phyloP scores from a whole-genome alignment of 2,797 vertebrate genomes.

The Austrolebias charrua region DNA sequence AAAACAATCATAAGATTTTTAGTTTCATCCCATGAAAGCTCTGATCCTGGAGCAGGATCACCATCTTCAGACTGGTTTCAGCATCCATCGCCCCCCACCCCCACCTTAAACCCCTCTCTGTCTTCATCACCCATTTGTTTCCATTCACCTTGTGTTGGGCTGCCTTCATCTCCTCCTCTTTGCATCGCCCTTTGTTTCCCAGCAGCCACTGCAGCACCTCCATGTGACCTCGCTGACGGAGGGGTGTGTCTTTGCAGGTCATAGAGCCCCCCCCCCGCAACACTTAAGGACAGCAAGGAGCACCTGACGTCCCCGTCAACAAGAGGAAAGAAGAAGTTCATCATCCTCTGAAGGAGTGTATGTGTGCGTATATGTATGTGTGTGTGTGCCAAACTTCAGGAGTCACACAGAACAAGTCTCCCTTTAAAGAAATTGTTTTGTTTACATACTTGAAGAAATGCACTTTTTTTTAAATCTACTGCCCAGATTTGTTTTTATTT shows the following conservation, averaged over 20 bases:
- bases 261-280: slow-evolving; percentile 59
- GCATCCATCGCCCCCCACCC: slow-evolving; percentile 29
- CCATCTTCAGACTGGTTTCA: slow-evolving; percentile 55
- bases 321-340: slow-evolving; percentile 31
- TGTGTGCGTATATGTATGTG: slow-evolving; percentile 14
- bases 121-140: slow-evolving; percentile 15
- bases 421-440: slow-evolving; percentile 73
- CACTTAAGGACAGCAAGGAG: slow-evolving; percentile 38
- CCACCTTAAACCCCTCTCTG: background rate
- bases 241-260: slow-evolving; percentile 81
- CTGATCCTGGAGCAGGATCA: slow-evolving; percentile 73
- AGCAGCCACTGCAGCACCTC: slow-evolving; percentile 85
- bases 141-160: slow-evolving; percentile 46
- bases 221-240: slow-evolving; percentile 80
- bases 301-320: slow-evolving; percentile 28
- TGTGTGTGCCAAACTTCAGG: slow-evolving; percentile 70
- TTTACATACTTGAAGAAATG: slow-evolving; percentile 84
- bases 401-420: slow-evolving; percentile 56
- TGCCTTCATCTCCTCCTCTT: slow-evolving; percentile 30
- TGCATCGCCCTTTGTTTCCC: slow-evolving; percentile 58
- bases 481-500: slow-evolving; percentile 45
- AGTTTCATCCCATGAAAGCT: slow-evolving; percentile 88
- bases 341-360: slow-evolving; percentile 43
- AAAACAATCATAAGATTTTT: no score
- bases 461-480: slow-evolving; percentile 75